Percentiles rank a stretch among this genome's conserved stretches.
Evolutionary conservation across 2,888 invertebrate genomes (phyloP).

Genomic region (Tiliacea citrago): DNA sequence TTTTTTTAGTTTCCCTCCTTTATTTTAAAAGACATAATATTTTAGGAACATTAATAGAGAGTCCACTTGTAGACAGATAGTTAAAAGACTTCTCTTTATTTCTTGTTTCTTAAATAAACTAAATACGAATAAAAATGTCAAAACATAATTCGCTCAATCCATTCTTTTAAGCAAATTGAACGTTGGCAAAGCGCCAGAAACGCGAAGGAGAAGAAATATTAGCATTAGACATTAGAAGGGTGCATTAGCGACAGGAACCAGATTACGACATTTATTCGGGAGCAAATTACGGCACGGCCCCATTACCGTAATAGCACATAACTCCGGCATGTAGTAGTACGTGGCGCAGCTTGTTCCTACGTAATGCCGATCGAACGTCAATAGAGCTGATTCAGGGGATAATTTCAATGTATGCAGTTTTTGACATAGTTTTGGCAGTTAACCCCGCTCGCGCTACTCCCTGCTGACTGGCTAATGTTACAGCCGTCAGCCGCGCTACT

Average conservation of each 20-base stretch:
- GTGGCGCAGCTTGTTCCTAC: conserved; percentile 19
- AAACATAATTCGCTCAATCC: conserved; percentile 28
- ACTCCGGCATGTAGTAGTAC: conserved; percentile 45
- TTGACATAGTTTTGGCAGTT: neutral
- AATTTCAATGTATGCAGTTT: conserved; percentile 13
- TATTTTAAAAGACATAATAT: neutral
- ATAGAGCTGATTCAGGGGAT: neutral
- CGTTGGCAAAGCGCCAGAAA: conserved; percentile 35
- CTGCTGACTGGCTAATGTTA: too few species aligned
- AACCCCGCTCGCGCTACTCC: neutral
- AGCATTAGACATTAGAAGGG: conserved; percentile 56
- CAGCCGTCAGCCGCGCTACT: too few species aligned
- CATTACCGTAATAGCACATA: conserved; percentile 62
- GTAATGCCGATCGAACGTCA: conserved; percentile 19
- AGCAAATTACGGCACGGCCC: conserved; percentile 57
- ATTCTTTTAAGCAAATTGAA: conserved; percentile 42
- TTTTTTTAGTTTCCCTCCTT: neutral
- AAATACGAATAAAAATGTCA: neutral
- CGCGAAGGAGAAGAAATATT: conserved; percentile 50
- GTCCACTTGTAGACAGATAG: neutral
- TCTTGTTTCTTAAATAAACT: neutral
- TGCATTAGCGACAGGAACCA: conserved; percentile 52
- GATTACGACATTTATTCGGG: conserved; percentile 59
- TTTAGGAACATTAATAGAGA: neutral
- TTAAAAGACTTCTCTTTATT: neutral